These are phyloP conservation scores for Neofelis nebulosa DNA, from an alignment of 2,113 vertebrate genomes.

Conservation along the genomic window DNA sequence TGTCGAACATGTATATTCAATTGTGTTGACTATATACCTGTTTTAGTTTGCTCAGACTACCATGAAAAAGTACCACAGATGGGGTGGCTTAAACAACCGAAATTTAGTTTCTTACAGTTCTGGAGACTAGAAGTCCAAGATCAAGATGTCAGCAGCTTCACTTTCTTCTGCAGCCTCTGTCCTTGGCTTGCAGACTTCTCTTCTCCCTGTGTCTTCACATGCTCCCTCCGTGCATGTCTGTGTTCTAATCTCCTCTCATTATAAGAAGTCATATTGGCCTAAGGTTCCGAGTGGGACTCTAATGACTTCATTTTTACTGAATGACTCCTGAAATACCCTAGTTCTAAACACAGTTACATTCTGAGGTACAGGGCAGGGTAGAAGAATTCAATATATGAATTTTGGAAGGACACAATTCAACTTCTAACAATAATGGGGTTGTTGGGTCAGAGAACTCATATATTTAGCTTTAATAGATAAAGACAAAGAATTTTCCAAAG, in stretches of 20 bases:
- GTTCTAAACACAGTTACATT: neutral
- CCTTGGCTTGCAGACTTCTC: neutral
- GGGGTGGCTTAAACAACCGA: neutral
- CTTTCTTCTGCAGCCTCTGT: neutral
- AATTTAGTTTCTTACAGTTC: neutral
- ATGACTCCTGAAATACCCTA: neutral
- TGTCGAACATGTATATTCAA: neutral
- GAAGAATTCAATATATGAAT: neutral
- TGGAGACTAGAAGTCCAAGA: neutral
- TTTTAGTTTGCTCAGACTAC: neutral
- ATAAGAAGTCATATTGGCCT: neutral
- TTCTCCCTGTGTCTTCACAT: neutral
- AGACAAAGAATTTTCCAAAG: neutral
- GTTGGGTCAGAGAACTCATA: neutral
- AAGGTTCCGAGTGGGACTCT: too few relatives aligned
- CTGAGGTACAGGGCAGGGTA: neutral
- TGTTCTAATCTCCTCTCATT: neutral
- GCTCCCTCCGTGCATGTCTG: neutral
- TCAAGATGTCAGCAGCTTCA: neutral
- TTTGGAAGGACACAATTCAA: neutral
- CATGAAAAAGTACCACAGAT: neutral
- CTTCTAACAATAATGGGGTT: neutral
- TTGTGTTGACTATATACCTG: neutral
- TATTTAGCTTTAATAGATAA: neutral
- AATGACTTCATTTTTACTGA: neutral